Conservation (phyloP, 1,140 invertebrate species). For the Eumaeus atala region DNA sequence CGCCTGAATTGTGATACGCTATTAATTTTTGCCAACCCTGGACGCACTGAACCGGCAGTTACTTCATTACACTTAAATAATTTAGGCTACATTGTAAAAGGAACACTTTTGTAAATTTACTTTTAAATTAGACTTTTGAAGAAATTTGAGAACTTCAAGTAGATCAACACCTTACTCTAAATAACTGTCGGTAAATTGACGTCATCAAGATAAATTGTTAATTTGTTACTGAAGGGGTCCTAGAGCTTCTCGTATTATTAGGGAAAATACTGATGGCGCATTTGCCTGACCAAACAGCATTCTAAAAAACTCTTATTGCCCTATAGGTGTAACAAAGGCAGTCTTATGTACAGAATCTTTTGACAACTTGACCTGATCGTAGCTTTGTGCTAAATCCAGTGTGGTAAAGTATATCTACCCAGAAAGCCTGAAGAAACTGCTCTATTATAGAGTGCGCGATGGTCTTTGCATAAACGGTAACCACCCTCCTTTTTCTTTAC, state of each 20-base stretch:
- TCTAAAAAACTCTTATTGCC: constrained; percentile 21
- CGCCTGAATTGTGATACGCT: no score
- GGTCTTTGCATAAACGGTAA: neutral
- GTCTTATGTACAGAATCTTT: constrained; percentile 17
- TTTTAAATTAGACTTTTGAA: neutral
- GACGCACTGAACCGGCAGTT: neutral
- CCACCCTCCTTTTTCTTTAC: constrained; percentile 4
- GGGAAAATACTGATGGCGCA: constrained; percentile 16
- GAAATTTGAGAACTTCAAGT: neutral
- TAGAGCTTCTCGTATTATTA: neutral
- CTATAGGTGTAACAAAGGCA: constrained; percentile 20
- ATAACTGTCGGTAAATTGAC: neutral
- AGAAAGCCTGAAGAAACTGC: no score
- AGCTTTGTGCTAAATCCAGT: constrained; percentile 14
- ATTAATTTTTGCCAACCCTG: constrained; percentile 8
- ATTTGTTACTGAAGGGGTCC: neutral
- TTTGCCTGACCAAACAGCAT: constrained; percentile 24
- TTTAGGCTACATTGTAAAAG: neutral
- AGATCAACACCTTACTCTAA: neutral
- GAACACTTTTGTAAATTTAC: neutral
- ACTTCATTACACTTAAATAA: constrained; percentile 2
- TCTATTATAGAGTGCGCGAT: no score
- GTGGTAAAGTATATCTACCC: constrained; percentile 11
- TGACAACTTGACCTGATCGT: constrained; percentile 16
- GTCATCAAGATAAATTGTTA: neutral